A percentile compares a stretch with the other conserved stretches of the same genome.
These are phyloP conservation scores for Eueides isabella DNA, from an alignment of 1,140 invertebrate genomes.

Conservation along the genomic window DNA sequence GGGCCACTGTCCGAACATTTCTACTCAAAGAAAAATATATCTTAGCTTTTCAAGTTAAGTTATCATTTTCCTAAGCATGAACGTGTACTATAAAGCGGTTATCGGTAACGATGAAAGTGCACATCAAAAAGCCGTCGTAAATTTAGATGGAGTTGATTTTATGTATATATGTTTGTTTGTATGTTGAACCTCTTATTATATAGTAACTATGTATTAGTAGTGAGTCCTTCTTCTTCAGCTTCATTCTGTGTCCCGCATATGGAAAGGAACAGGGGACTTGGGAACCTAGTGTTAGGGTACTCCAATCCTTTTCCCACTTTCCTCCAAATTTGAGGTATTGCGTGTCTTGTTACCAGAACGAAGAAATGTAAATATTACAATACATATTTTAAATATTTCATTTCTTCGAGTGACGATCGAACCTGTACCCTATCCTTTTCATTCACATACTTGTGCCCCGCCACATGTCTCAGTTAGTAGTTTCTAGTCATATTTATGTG, in stretches of 20 bases:
- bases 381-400: too few species aligned
- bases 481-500: too few species aligned
- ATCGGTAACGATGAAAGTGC: slow-evolving; percentile 41
- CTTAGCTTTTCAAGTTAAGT: background rate
- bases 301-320: background rate
- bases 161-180: slow-evolving; percentile 27
- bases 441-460: too few species aligned
- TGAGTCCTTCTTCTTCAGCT: too few species aligned
- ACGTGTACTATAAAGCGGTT: slow-evolving; percentile 32
- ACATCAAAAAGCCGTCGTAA: slow-evolving; percentile 43
- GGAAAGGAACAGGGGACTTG: background rate
- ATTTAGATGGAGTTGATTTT: slow-evolving; percentile 36
- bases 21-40: background rate
- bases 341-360: background rate
- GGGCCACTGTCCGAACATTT: background rate
- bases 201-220: slow-evolving; percentile 20
- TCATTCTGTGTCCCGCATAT: background rate
- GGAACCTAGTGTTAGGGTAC: background rate
- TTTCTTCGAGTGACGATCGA: background rate
- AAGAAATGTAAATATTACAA: background rate
- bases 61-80: background rate
- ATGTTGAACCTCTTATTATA: slow-evolving; percentile 31
- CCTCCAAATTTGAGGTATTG: background rate
- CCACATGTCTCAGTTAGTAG: too few species aligned
- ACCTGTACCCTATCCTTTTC: background rate